phyloP scores from a whole-genome alignment of 1,140 invertebrate genomes.

The Augochlora pura region DNA sequence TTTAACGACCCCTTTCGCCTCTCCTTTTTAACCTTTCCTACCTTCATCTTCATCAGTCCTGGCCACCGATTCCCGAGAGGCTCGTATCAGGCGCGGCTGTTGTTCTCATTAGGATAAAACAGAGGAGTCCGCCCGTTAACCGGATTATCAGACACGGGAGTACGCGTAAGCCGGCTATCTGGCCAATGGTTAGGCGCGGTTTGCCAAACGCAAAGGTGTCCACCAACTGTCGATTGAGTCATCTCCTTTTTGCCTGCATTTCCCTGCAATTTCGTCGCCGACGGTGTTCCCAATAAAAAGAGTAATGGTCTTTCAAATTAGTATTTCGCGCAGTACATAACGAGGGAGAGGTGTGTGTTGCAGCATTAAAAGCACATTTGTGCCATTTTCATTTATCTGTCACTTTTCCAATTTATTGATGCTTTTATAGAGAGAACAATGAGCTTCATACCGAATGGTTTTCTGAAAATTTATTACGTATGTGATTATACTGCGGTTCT shows the following conservation, averaged over 20 bases:
- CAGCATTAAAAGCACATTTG: too few species aligned
- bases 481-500: too few species aligned
- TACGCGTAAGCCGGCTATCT: constrained; percentile 21
- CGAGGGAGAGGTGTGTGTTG: too few species aligned
- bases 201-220: background rate
- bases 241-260: background rate
- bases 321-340: too few species aligned
- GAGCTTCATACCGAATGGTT: too few species aligned
- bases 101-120: constrained; percentile 79
- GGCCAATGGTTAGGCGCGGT: background rate
- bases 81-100: constrained; percentile 69
- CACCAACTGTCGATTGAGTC: background rate
- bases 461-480: too few species aligned
- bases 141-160: constrained; percentile 69
- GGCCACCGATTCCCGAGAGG: constrained; percentile 72
- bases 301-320: too few species aligned
- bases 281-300: too few species aligned
- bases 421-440: too few species aligned
- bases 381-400: too few species aligned
- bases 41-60: constrained; percentile 71
- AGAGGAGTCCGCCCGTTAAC: constrained; percentile 69
- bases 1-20: constrained; percentile 16
- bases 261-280: too few species aligned
- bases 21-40: constrained; percentile 31
- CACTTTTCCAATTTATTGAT: too few species aligned